Conservation (phyloP, 1,140 invertebrate genomes). For the Pseudomyrmex cubaensis region DNA sequence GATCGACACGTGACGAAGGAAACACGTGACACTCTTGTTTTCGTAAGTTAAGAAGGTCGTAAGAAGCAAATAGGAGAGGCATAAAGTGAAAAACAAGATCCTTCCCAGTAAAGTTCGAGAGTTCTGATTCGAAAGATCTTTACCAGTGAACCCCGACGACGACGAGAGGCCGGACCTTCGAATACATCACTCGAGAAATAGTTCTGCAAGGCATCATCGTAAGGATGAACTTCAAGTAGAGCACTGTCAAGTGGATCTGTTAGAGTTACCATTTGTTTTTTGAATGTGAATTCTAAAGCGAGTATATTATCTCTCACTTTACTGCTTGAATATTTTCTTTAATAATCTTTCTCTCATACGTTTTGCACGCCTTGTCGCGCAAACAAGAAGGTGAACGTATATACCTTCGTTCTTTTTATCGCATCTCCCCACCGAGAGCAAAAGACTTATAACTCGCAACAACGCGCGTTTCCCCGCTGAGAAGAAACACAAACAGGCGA, state of each 20-base stretch:
- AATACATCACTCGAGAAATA: too few relatives aligned
- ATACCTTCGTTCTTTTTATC: conserved; percentile 48
- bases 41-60: background rate
- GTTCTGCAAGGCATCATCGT: background rate
- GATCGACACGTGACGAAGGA: background rate
- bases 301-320: background rate
- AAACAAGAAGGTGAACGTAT: conserved; percentile 48
- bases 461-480: conserved; percentile 19
- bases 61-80: background rate
- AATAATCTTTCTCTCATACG: background rate
- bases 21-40: conserved; percentile 26
- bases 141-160: background rate
- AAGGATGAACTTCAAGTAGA: conserved; percentile 49
- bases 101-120: too few relatives aligned
- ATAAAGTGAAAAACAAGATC: background rate
- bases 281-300: background rate
- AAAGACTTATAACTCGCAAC: conserved; percentile 24
- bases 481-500: conserved; percentile 5
- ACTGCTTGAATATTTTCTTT: background rate
- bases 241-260: background rate
- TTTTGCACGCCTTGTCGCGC: conserved; percentile 21
- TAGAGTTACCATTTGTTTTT: background rate
- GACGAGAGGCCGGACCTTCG: too few relatives aligned
- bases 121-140: too few relatives aligned
- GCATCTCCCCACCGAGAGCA: conserved; percentile 17